Evolutionary conservation across 1,140 invertebrate species (phyloP).

Genomic region (Atta colombica): DNA sequence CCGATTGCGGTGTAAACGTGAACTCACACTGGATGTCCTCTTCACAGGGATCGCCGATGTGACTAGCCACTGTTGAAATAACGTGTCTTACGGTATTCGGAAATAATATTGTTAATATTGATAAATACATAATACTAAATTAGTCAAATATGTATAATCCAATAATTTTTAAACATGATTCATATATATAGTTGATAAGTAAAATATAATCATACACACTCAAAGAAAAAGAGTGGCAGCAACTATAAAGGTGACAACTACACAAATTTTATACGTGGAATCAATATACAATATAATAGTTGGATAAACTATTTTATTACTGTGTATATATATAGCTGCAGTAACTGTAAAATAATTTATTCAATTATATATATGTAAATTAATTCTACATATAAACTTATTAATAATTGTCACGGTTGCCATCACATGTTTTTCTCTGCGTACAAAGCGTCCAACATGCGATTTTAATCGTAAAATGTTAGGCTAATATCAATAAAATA

Average conservation of each 20-base stretch:
- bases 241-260: no score
- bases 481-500: neutral
- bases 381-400: no score
- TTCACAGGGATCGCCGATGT: slow-evolving; percentile 79
- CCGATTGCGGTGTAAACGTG: slow-evolving; percentile 80
- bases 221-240: no score
- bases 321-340: no score
- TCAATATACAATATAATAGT: no score
- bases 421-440: neutral
- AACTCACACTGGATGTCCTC: slow-evolving; percentile 79
- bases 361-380: no score
- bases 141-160: neutral
- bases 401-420: no score
- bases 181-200: neutral
- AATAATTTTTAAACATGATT: neutral
- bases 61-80: slow-evolving; percentile 75
- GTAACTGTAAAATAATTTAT: no score
- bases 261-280: no score
- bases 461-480: neutral
- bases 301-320: no score
- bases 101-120: neutral
- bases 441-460: neutral
- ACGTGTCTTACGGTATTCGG: neutral
- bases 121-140: no score
- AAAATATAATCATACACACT: no score